Percentiles rank a stretch among this genome's conserved stretches.
phyloP scores from a whole-genome alignment of 2,797 vertebrate genomes.

The Hoplostethus atlanticus region DNA sequence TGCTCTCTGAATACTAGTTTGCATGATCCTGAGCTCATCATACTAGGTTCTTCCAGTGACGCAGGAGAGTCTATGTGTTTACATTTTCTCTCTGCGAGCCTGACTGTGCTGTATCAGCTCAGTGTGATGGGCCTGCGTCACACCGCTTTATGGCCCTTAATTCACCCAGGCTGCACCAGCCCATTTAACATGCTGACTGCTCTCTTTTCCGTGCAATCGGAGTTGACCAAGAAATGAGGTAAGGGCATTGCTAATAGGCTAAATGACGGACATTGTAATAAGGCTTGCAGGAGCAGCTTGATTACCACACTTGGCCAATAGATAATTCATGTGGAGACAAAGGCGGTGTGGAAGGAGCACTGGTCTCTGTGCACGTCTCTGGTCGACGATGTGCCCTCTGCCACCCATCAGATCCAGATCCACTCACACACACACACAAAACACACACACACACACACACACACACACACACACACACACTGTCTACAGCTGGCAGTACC shows the following conservation, averaged over 20 bases:
- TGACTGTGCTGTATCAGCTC: slow-evolving; percentile 59
- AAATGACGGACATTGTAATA: slow-evolving; percentile 78
- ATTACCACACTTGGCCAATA: slow-evolving; percentile 79
- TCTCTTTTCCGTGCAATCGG: slow-evolving; percentile 82
- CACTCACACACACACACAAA: slow-evolving; percentile 10
- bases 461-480: slow-evolving; percentile 19
- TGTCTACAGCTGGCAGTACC: slow-evolving; percentile 18
- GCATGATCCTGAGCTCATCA: slow-evolving; percentile 65
- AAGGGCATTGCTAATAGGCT: slow-evolving; percentile 79
- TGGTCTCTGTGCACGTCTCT: slow-evolving; percentile 69
- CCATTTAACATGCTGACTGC: slow-evolving; percentile 79
- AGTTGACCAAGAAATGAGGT: slow-evolving; percentile 85
- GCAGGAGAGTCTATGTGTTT: slow-evolving; percentile 36
- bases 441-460: slow-evolving; percentile 8
- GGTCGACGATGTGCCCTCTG: slow-evolving; percentile 60
- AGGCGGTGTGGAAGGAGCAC: slow-evolving; percentile 70
- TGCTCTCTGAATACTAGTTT: slow-evolving; percentile 67
- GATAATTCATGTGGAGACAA: slow-evolving; percentile 85
- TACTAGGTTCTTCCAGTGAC: slow-evolving; percentile 38
- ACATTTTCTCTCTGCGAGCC: slow-evolving; percentile 42
- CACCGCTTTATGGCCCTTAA: slow-evolving; percentile 69
- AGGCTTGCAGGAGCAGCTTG: slow-evolving; percentile 74
- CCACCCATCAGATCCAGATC: slow-evolving; percentile 49
- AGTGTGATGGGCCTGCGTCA: slow-evolving; percentile 37
- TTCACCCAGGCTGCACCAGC: slow-evolving; percentile 66